phyloP scores from a whole-genome alignment of 2,113 vertebrate species.

The Leptodactylus fuscus region DNA sequence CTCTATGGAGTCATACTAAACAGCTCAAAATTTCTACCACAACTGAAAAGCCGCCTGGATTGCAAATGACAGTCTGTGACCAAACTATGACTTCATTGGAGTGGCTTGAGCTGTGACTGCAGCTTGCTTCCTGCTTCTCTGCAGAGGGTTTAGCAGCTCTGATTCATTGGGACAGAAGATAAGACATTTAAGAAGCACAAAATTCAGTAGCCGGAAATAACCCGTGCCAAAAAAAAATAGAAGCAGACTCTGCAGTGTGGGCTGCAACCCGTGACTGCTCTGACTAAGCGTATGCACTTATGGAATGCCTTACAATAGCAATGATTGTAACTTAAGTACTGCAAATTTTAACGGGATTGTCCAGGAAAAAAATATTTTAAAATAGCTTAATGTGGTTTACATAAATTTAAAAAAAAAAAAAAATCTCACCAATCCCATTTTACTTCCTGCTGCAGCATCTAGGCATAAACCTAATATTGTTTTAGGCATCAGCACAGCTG shows the following conservation, averaged over 20 bases:
- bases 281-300: not conserved
- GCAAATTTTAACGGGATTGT: no score
- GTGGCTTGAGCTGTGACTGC: conserved; percentile 67
- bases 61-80: conserved; percentile 58
- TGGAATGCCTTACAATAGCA: not conserved
- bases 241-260: not conserved
- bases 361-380: no score
- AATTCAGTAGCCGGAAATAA: conserved; percentile 51
- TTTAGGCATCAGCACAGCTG: no score
- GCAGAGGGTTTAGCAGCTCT: conserved; percentile 28
- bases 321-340: not conserved
- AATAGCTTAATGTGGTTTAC: no score
- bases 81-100: conserved; percentile 70
- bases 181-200: conserved; percentile 49
- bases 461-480: no score
- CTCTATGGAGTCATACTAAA: not conserved
- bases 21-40: not conserved
- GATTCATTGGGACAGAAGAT: conserved; percentile 47
- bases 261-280: not conserved
- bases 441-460: no score
- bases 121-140: conserved; percentile 63
- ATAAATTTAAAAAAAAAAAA: no score
- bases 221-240: conserved; percentile 32
- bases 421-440: no score
- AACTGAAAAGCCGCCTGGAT: not conserved